Base-by-base conservation (phyloP, 2,113 vertebrate genomes). In the Mormoops blainvillei region DNA sequence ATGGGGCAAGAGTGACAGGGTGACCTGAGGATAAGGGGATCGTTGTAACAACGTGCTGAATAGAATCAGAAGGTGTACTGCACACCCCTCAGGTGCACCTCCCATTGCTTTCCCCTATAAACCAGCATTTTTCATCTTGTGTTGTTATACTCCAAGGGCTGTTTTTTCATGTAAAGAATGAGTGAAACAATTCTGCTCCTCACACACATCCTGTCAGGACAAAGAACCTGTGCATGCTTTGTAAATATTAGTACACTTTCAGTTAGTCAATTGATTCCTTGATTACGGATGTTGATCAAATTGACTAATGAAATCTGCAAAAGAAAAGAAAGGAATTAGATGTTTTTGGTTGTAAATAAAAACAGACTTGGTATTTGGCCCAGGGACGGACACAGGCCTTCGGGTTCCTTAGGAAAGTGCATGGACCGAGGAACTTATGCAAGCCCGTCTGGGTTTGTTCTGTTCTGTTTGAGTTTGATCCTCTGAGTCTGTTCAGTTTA, bases 401-500 rank as follows among this genome's bases (percentile, higher is more conserved):
- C 65, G 31, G 52, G 20, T 61, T 61, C 58, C 58, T 61, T 61
- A 12, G 58, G 26, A 61, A 12, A 61, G 3, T 28, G 58, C 26
- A 61, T 61, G 58, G 9, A 61, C 28, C 28, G n/a, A n/a, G n/a
- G n/a, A n/a, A n/a, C n/a, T 28, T 61, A 61, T 61, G 24, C 26
- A 28, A 61, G 22, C 26, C 58, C 65, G 36, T 28, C 28, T 80
- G n/a, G 54, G 61, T 80, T 89, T 86, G 54, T 78, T 84, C 36
- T 89, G 36, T 50, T 70, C 14, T 87, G 8, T 56, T 24, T 81
- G 45, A 84, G 81, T 71, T 90, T 80, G 70, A 45, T 87, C 80
- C 19, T 89, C 36, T 63, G 36, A 76, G 70, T 77, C 52, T 84
- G 43, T 88, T 97, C 63, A 58, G 36, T 54, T 70, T 14, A 28